Base-by-base conservation (phyloP, 2,797 vertebrate species). In the Poeciliopsis gracilis region DNA sequence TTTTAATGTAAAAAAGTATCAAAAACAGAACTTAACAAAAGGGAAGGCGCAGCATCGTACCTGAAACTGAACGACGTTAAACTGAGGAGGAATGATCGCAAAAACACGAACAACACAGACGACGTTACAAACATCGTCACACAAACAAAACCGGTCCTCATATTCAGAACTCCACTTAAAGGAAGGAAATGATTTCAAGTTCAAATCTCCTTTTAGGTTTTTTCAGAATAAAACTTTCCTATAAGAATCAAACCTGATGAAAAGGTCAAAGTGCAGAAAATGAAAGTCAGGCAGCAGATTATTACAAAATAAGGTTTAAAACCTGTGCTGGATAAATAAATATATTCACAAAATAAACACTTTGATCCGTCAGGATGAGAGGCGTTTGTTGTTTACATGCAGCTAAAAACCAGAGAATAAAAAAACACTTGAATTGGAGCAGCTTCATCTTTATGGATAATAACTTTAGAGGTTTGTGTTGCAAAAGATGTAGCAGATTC, bases 1-100 rank as follows among this genome's bases (percentile, higher is more conserved):
- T 75, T 92, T 94, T 92, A 90, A 90, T 93, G 18, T 84, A 89
- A 79, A 82, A 91, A 93, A 87, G 91, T 93, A 93, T 92, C 87
- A 94, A 94, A 93, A 91, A 91, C 80, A 87, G 82, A 91, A 84
- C 72, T 82, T 2, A 63, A 92, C 77, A 84, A 72, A 80, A 89
- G 77, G 69, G 79, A 63, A 79, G 83, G 76, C 75, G 74, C 66
- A 79, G 84, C 82, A 72, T 79, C 82, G 45, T 74, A 83, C 82
- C 83, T 77, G 83, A 86, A 74, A 25, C 75, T 59, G 45, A 57
- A 25, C 16, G 75, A 43, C 53, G 45, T 70, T 4, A 0, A 72
- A 72, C 71, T 82, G 25, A 57, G 8, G n/a, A 28, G n/a, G 41
- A 6, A 57, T 57, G 67, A 81, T 38, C 70, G 79, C 7, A 87